Evolutionary conservation across 2,113 vertebrate genomes (phyloP).

Genomic region (Gymnocephalus cernua): DNA sequence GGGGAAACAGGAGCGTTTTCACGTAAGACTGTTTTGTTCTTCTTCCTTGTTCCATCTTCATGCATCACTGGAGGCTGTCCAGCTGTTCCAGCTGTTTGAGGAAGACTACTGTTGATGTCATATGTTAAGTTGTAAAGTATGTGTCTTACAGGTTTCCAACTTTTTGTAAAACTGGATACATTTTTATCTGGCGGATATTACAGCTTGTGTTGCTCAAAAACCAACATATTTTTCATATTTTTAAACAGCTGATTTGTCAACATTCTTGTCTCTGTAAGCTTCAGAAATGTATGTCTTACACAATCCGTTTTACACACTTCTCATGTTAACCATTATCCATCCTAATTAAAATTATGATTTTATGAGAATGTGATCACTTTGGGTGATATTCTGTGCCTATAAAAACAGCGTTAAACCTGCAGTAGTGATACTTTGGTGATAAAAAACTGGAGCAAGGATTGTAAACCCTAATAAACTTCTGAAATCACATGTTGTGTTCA

Average conservation of each 20-base stretch:
- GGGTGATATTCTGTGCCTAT: background rate
- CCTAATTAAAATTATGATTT: constrained; percentile 39
- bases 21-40: background rate
- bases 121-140: background rate
- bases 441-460: background rate
- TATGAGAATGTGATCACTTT: constrained; percentile 38
- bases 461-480: constrained; percentile 22
- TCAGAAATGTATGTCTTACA: background rate
- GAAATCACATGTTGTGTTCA: background rate
- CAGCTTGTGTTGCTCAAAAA: background rate
- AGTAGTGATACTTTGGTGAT: background rate
- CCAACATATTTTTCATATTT: background rate
- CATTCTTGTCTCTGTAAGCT: background rate
- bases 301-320: background rate
- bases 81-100: no score
- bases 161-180: background rate
- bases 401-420: constrained; percentile 13
- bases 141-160: constrained; percentile 28
- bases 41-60: no score
- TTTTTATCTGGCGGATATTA: background rate
- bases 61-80: no score
- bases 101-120: no score
- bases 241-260: constrained; percentile 1
- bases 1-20: constrained; percentile 20
- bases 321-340: constrained; percentile 52